Conservation (phyloP, 2,113 vertebrate species). For the Phylloscopus trochilus region DNA sequence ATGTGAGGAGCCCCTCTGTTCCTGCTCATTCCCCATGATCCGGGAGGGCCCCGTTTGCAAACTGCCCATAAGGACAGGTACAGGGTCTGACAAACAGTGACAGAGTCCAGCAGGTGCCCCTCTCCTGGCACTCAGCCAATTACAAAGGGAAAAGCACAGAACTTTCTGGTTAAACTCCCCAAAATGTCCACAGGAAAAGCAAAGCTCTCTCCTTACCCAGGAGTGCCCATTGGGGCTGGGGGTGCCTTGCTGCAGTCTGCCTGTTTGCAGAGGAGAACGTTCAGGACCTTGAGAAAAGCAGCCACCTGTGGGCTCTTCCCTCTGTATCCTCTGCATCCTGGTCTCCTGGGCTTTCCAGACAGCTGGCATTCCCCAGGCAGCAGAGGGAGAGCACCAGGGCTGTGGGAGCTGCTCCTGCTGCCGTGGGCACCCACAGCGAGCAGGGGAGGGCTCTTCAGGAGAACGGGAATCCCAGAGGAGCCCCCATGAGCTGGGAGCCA, state of each 20-base stretch:
- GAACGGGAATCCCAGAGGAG: not conserved
- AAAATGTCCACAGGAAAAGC: too few species aligned
- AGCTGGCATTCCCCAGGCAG: not conserved
- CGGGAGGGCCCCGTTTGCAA: too few species aligned
- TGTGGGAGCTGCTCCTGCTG: not conserved
- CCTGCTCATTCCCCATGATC: too few species aligned
- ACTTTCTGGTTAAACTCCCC: too few species aligned
- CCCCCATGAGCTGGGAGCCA: not conserved
- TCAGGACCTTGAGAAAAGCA: fast-evolving
- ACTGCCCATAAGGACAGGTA: too few species aligned
- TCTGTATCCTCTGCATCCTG: not conserved
- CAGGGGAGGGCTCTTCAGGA: not conserved
- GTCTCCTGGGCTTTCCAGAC: not conserved
- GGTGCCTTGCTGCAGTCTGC: not conserved
- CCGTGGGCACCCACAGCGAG: not conserved
- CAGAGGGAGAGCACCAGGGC: not conserved
- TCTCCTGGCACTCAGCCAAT: too few species aligned
- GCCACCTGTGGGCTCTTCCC: not conserved
- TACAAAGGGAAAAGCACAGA: too few species aligned
- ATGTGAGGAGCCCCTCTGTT: too few species aligned
- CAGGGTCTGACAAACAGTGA: too few species aligned
- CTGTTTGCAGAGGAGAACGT: not conserved
- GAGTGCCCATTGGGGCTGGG: too few species aligned
- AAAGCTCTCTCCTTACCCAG: too few species aligned
- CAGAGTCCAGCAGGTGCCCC: too few species aligned